These are phyloP conservation scores for Ricordea florida DNA, from an alignment of 92 coral and sea anemone species.

Conservation along the genomic window DNA sequence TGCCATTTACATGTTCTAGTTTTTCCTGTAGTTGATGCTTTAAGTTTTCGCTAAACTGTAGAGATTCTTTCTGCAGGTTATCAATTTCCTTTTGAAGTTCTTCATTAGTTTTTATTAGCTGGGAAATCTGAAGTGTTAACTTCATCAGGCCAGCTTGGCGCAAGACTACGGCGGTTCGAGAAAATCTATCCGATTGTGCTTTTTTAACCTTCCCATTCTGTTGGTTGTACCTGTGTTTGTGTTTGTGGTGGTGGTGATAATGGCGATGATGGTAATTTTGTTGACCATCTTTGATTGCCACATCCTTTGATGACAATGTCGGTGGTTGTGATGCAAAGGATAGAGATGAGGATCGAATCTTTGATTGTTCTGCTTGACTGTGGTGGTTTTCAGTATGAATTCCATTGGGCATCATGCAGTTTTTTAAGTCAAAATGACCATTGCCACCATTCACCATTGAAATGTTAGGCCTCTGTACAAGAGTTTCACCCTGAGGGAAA, in stretches of 20 bases:
- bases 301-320: slow-evolving; percentile 2
- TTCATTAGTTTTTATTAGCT: slow-evolving; percentile 79
- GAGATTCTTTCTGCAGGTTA: slow-evolving; percentile 65
- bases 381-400: no score
- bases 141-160: slow-evolving; percentile 88
- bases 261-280: slow-evolving; percentile 28
- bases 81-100: slow-evolving; percentile 83
- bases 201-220: slow-evolving; percentile 23
- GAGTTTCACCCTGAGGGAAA: no score
- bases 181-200: slow-evolving; percentile 53
- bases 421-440: no score
- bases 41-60: slow-evolving; percentile 63
- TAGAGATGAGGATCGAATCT: no score
- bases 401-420: no score
- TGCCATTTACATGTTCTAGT: slow-evolving; percentile 28
- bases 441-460: no score
- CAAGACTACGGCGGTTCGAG: slow-evolving; percentile 77
- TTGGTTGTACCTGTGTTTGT: background rate
- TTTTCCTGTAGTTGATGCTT: slow-evolving; percentile 72
- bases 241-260: slow-evolving; percentile 25
- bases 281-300: background rate
- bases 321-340: no score
- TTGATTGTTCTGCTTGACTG: no score
- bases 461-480: no score
- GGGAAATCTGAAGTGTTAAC: slow-evolving; percentile 82